Conservation (phyloP, 2,888 invertebrate genomes). For the Hydropsyche betteni region DNA sequence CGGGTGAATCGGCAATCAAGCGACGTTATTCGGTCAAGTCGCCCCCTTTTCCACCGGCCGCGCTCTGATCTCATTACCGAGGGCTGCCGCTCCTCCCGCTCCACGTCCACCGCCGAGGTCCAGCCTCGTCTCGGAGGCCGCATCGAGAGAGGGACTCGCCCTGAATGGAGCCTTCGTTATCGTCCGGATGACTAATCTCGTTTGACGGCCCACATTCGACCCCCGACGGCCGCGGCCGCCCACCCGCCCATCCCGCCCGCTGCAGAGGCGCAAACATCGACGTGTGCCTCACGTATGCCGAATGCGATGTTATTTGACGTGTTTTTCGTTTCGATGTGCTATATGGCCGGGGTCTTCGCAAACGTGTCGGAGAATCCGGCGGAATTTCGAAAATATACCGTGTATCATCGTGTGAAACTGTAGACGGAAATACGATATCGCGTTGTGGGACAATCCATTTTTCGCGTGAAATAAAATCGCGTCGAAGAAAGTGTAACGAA, state of each 20-base stretch:
- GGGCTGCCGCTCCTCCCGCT: conserved; percentile 52
- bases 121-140: conserved; percentile 48
- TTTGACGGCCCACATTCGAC: conserved; percentile 44
- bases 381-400: no score
- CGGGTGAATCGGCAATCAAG: conserved; percentile 68
- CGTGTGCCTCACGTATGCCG: background rate
- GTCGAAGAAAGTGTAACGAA: no score
- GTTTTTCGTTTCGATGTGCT: background rate
- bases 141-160: conserved; percentile 36
- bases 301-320: conserved; percentile 5
- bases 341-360: no score
- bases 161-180: conserved; percentile 49
- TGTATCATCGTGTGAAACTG: no score
- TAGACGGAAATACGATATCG: no score
- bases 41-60: conserved; percentile 52
- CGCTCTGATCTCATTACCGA: conserved; percentile 50
- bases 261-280: conserved; percentile 19
- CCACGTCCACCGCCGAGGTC: conserved; percentile 49
- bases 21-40: conserved; percentile 54
- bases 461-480: no score
- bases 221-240: conserved; percentile 3
- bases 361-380: no score
- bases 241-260: background rate
- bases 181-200: conserved; percentile 50
- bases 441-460: no score